Evolutionary conservation across 2,797 vertebrate genomes (phyloP), one percentile per base, ranked within the genome.

Genomic region (Sebastes dallii): DNA sequence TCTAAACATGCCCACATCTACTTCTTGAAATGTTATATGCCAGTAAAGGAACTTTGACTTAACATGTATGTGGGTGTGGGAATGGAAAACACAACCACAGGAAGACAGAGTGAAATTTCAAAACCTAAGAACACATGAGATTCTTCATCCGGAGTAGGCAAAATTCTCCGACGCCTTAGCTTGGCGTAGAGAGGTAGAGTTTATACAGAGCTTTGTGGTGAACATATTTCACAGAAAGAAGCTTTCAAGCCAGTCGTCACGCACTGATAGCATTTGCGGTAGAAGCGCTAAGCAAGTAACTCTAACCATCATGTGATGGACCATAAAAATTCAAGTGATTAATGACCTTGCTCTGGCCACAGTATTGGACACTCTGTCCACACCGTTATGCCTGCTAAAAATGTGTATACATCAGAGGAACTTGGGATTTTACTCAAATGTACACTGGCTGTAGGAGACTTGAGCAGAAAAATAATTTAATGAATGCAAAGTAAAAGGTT

Each of bases 11-110:
- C 24, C 27, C 6, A 24, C 22, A 36, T 60, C 25, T 2, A 24
- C 39, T 39, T 73, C 34, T 75, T 52, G 2, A 76, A 82, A 82
- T 80, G 8, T 75, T 32, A 62, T 59, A 67, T 77, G 36, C 62
- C 14, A 30, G 55, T 73, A 34, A 78, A 78, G 60, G 22, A 71
- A 64, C 56, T 61, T 36, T 81, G 39, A 74, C 73, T 81, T 29
- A 54, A 6, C 58, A 66, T 39, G 24, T 65, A 61, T 36, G 72
- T 75, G 54, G 81, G 75, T 85, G 85, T 87, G 78, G 46, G 86
- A 90, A 90, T 88, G 86, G 86, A 85, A 91, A 81, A 86, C 24
- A 61, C 71, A 91, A 88, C 88, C 88, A 89, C 90, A 91, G 88
- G 80, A 90, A 87, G 89, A 83, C 58, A 86, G 77, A 75, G 69